These are phyloP conservation scores for Hippocampus abdominalis DNA, from an alignment of 2,113 vertebrate genomes.

Conservation along the genomic window DNA sequence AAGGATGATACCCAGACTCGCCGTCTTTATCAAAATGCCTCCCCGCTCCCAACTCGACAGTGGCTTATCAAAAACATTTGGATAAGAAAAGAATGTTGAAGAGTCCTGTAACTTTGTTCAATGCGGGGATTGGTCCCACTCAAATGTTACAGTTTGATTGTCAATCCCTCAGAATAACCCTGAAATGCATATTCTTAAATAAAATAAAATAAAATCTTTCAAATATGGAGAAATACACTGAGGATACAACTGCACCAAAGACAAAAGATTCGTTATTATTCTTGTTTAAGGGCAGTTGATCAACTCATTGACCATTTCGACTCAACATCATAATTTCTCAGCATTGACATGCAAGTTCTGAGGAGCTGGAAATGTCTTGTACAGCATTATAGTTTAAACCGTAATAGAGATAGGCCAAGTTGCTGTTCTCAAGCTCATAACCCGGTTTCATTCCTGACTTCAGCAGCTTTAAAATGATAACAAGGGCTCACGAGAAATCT, in stretches of 20 bases:
- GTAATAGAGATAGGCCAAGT: not conserved
- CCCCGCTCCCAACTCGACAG: constrained; percentile 11
- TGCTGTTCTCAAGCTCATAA: not conserved
- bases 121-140: constrained; percentile 6
- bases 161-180: not conserved
- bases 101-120: constrained; percentile 37
- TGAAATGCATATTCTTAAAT: not conserved
- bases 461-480: constrained; percentile 10
- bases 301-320: not conserved
- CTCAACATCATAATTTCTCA: not conserved
- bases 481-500: not conserved
- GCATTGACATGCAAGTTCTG: not conserved
- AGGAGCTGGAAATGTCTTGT: not conserved
- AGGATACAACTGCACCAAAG: not conserved
- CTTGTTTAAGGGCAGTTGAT: not conserved
- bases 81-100: constrained; percentile 72
- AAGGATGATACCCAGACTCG: constrained; percentile 50
- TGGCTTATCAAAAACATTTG: constrained; percentile 57
- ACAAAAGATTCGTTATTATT: not conserved
- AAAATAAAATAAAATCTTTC: too few relatives aligned
- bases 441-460: not conserved
- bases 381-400: not conserved
- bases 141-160: constrained; percentile 7
- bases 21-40: constrained; percentile 45
- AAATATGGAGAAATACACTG: not conserved